Evolutionary conservation across 2,888 invertebrate genomes (phyloP).

Genomic region (Cheilosia urbana): DNA sequence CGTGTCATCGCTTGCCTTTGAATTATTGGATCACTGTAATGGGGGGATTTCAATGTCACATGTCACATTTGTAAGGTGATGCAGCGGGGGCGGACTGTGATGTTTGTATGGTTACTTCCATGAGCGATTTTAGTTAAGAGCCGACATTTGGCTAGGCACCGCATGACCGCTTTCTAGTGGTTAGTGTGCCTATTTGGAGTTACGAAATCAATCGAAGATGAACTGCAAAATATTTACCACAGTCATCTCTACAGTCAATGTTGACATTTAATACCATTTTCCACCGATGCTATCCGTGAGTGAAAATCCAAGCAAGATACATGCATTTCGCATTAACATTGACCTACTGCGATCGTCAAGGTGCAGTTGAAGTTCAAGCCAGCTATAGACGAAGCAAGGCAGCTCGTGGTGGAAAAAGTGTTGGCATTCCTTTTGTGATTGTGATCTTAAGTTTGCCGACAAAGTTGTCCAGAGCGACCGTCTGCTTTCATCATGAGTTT

Average conservation of each 20-base stretch:
- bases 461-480: neutral
- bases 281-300: conserved; percentile 16
- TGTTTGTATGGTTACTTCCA: too few relatives aligned
- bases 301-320: neutral
- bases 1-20: neutral
- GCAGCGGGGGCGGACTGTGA: neutral
- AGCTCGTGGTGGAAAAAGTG: neutral
- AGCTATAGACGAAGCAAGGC: conserved; percentile 2
- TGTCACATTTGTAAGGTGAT: neutral
- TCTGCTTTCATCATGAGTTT: neutral
- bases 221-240: too few relatives aligned
- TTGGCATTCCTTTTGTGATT: neutral
- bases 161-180: too few relatives aligned
- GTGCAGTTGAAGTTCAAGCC: conserved; percentile 44
- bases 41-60: conserved; percentile 14
- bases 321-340: conserved; percentile 18
- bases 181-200: too few relatives aligned
- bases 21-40: neutral
- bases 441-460: neutral
- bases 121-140: too few relatives aligned
- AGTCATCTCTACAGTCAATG: too few relatives aligned
- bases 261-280: conserved; percentile 22
- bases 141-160: too few relatives aligned
- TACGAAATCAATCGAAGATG: too few relatives aligned
- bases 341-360: conserved; percentile 28